Conservation (phyloP, 2,888 invertebrate genomes). For the Bombylius major region DNA sequence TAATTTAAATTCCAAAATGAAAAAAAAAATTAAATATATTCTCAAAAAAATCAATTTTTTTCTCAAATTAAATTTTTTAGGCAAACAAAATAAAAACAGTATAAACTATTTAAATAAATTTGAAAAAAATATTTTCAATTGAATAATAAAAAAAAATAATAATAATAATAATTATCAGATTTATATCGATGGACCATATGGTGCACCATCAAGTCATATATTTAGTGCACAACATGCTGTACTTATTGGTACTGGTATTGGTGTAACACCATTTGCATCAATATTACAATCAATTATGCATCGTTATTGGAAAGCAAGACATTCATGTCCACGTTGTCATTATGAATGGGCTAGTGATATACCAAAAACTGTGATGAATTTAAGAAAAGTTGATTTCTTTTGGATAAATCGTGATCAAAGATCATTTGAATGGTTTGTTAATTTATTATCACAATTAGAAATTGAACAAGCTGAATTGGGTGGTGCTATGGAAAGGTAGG, state of each 20-base stretch:
- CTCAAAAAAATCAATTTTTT: too few relatives aligned
- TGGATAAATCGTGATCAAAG: slow-evolving; percentile 95
- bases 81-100: too few relatives aligned
- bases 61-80: too few relatives aligned
- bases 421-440: slow-evolving; percentile 95
- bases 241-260: slow-evolving; percentile 88
- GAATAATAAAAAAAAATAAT: background rate
- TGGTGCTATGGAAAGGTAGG: slow-evolving; percentile 65
- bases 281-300: slow-evolving; percentile 90
- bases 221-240: slow-evolving; percentile 91
- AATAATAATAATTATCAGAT: slow-evolving; percentile 45
- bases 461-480: slow-evolving; percentile 85
- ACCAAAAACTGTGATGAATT: slow-evolving; percentile 69
- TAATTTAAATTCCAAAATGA: too few relatives aligned
- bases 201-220: slow-evolving; percentile 88
- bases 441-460: slow-evolving; percentile 80
- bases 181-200: slow-evolving; percentile 89
- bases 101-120: too few relatives aligned
- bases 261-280: slow-evolving; percentile 92
- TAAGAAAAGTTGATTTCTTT: slow-evolving; percentile 91
- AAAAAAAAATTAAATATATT: too few relatives aligned
- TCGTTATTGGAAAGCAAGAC: slow-evolving; percentile 74
- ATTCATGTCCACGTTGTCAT: slow-evolving; percentile 73
- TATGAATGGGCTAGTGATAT: slow-evolving; percentile 74
- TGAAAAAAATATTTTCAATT: background rate